Evolutionary conservation across 2,797 vertebrate genomes (phyloP), one percentile per base, ranked within the genome.

Genomic region (Syndactyla subalaris): DNA sequence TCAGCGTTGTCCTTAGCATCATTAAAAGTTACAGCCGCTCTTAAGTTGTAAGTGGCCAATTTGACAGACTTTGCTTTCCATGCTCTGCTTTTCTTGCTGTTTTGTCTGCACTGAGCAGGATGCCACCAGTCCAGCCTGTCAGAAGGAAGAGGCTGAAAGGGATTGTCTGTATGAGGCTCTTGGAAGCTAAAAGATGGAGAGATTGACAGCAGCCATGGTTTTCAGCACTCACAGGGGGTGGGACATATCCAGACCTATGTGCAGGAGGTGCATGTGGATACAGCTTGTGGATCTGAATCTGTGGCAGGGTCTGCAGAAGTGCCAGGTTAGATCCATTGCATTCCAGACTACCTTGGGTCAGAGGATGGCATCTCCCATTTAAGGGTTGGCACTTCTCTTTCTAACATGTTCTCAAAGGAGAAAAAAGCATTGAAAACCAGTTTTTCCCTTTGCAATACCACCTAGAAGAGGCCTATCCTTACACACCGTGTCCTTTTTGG

Each of bases 1-100:
- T 81, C 95, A 48, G 70, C 62, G 45, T 97, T 97, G 96, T 82
- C 87, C 91, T 91, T 65, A 51, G 38, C 12, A 18, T 70, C 93
- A 94, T 97, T 97, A 95, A 97, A 96, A 97, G 96, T 95, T 93
- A 92, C 90, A 92, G 81, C 85, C 72, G 43, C 71, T 67, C 83
- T 92, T 46, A 84, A 92, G 73, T 34, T 83, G 10, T 70, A 92
- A 94, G 72, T 92, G 88, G 80, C 91, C 95, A 92, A 79, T 97
- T 95, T 96, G 91, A 87, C 91, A 90, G 92, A 45, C 57, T 19
- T 95, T 86, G 23, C 76, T 95, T 74, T 63, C 8, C 62, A 43
- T 89, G 0, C 51, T 75, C 76, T 46, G 63, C 62, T 79, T 82
- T 86, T 57, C 81, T 86, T 94, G 79, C 83, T 93, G 83, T 81